Base-by-base conservation (phyloP, 2,888 invertebrate genomes). In the Tenthredo amoena region DNA sequence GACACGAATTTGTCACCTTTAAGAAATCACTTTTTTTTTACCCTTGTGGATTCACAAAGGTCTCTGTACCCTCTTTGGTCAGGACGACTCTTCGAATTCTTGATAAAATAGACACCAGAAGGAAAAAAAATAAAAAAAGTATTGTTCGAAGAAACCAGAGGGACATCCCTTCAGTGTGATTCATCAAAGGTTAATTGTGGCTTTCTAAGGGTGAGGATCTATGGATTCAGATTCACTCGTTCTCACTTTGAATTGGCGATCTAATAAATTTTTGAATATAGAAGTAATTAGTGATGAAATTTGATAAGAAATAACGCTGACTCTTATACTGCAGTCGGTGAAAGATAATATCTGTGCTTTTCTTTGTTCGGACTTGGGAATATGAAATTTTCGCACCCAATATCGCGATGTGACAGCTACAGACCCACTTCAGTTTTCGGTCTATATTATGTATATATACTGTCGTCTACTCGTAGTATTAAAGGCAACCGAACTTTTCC, bases 401-500 rank as follows among this genome's bases (percentile, higher is more conserved):
- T 40, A 26, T 40, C 26, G 15, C 76, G 50, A 55, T 26, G 26
- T 77, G 77, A 77, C 77, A 55, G 77, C 31, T 55, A 55, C 55
- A 77, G 31, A 77, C 31, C 26, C 55, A 50, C 77, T 47, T 31
- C 43, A 74, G 43, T n/a, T 21, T n/a, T 37, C 72, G 21, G 2
- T 72, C n/a, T 26, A 5, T 26, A 26, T 26, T 71, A 15, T 68
- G 34, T 68, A 34, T 34, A 15, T 68, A 47, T 50, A 31, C n/a
- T 21, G 21, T 15, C 50, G 58, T 18, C 18, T 62, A 37, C 21
- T n/a, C n/a, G 58, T 58, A 10, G 37, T 79, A 58, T 58, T 79
- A 79, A 50, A n/a, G 40, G 79, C 79, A n/a, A 55, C 40, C 21
- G 12, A 81, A 81, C 21, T 81, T 81, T 81, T 81, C 81, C 43